phyloP scores from a whole-genome alignment of 2,888 invertebrate genomes.

The Cloeon dipterum region DNA sequence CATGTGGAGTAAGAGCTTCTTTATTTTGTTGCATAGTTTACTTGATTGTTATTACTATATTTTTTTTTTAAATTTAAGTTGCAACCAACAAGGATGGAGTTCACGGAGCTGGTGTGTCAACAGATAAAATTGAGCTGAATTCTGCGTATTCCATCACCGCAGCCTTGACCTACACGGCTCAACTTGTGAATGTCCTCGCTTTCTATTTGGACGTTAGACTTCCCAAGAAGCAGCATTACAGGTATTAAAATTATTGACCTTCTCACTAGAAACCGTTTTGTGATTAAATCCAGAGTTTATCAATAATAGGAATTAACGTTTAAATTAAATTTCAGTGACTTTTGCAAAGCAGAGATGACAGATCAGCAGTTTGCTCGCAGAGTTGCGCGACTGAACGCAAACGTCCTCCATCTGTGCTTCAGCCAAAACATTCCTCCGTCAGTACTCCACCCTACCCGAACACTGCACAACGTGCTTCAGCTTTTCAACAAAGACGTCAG shows the following conservation, averaged over 20 bases:
- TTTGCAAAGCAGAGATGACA: conserved; percentile 44
- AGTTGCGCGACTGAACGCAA: conserved; percentile 56
- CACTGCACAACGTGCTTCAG: conserved; percentile 45
- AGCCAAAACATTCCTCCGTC: conserved; percentile 45
- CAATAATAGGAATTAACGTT: conserved; percentile 2
- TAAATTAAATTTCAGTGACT: conserved; percentile 49
- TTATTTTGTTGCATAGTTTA: background rate
- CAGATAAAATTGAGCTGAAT: conserved; percentile 33
- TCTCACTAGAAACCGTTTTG: too few relatives aligned
- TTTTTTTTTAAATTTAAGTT: conserved; percentile 16
- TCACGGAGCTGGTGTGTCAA: conserved; percentile 24
- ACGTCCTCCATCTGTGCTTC: conserved; percentile 54
- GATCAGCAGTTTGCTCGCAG: conserved; percentile 48
- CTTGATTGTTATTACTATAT: conserved; percentile 3
- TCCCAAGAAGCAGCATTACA: conserved; percentile 47
- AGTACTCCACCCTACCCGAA: conserved; percentile 38
- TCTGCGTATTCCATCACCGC: conserved; percentile 51
- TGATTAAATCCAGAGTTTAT: too few relatives aligned
- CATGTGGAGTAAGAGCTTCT: conserved; percentile 39
- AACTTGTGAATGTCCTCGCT: conserved; percentile 58
- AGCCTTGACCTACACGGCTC: conserved; percentile 67
- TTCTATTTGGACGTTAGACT: conserved; percentile 62
- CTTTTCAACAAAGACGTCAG: conserved; percentile 38
- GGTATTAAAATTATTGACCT: conserved; percentile 20
- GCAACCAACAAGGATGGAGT: conserved; percentile 28